Conservation (phyloP, 92 coral and sea anemone genomes). For the Umimayanthus kanabou region DNA sequence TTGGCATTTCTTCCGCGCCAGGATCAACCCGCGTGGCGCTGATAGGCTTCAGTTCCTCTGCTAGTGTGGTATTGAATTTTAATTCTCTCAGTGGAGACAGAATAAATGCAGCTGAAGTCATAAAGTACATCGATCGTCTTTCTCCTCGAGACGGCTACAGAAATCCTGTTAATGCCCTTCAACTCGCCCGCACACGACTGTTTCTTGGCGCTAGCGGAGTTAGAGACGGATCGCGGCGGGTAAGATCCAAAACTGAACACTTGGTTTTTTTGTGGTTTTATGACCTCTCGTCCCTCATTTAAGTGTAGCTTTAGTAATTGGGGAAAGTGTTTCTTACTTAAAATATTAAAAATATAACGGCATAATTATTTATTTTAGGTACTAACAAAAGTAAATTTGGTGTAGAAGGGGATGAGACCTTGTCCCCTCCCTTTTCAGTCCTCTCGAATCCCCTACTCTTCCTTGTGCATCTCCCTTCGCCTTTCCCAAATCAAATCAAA, state of each 20-base stretch:
- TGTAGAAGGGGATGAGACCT: no score
- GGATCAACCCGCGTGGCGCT: conserved; percentile 76
- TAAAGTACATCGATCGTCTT: conserved; percentile 49
- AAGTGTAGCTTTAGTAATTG: no score
- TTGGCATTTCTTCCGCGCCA: conserved; percentile 63
- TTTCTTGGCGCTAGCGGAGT: conserved; percentile 17
- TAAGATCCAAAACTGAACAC: background rate
- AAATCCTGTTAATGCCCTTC: conserved; percentile 32
- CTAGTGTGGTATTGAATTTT: conserved; percentile 63
- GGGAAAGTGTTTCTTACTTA: no score
- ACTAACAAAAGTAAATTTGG: no score
- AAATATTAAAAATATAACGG: no score
- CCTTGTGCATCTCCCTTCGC: no score
- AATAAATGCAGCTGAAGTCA: conserved; percentile 48
- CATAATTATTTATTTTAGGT: no score
- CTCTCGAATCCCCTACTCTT: no score
- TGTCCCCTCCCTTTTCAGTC: no score
- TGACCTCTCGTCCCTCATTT: no score
- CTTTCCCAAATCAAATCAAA: no score
- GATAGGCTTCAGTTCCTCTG: conserved; percentile 60
- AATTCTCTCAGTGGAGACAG: conserved; percentile 50
- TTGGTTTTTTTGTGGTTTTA: background rate
- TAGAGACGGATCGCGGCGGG: conserved; percentile 27
- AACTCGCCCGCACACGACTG: conserved; percentile 15
- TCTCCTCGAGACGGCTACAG: conserved; percentile 57